phyloP scores from a whole-genome alignment of 2,888 invertebrate species.

The Torymus auratus region DNA sequence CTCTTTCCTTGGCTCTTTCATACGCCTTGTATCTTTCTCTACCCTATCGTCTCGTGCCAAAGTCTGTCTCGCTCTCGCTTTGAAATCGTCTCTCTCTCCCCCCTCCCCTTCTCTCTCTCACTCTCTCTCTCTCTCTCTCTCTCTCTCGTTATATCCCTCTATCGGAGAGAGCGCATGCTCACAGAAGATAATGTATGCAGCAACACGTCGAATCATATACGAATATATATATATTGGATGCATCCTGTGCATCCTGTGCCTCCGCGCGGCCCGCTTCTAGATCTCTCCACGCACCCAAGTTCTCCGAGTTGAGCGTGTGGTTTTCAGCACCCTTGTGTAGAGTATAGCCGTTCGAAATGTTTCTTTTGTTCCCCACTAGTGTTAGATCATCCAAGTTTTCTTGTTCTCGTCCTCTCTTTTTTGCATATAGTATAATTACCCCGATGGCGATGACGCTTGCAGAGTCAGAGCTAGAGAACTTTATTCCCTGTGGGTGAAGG shows the following conservation, averaged over 20 bases:
- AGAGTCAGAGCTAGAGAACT: neutral
- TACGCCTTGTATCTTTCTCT: conserved; percentile 18
- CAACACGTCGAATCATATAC: conserved; percentile 72
- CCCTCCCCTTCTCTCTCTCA: conserved; percentile 53
- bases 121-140: conserved; percentile 30
- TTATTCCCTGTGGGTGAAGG: neutral
- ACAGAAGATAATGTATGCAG: conserved; percentile 74
- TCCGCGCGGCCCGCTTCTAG: neutral
- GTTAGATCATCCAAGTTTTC: neutral
- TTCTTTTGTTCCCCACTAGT: neutral
- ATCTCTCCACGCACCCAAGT: neutral
- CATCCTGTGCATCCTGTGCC: conserved; percentile 15
- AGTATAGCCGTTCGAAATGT: neutral
- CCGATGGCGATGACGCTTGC: conserved; percentile 17
- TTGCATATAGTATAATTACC: conserved; percentile 23
- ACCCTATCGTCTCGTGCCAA: too few relatives aligned
- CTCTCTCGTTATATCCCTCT: conserved; percentile 29
- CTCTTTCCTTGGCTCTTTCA: conserved; percentile 19
- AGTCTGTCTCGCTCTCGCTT: conserved; percentile 44
- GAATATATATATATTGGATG: conserved; percentile 51
- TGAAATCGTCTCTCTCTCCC: conserved; percentile 51
- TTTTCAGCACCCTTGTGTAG: neutral
- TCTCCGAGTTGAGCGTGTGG: conserved; percentile 14
- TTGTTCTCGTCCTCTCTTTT: neutral
- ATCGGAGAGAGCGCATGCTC: neutral